phyloP scores from a whole-genome alignment of 2,113 vertebrate species.

The Hippoglossus stenolepis region DNA sequence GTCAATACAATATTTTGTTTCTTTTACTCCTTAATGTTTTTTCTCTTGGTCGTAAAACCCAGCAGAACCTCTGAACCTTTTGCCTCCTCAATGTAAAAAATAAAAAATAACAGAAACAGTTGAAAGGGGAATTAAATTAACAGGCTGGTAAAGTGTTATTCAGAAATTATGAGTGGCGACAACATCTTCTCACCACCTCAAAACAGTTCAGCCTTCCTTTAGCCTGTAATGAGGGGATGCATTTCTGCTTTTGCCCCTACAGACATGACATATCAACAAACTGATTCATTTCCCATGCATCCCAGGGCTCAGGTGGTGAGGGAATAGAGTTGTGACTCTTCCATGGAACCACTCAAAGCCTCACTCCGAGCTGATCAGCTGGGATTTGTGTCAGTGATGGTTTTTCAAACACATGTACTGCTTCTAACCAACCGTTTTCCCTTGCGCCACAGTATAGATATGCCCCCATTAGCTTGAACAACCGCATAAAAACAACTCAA shows the following conservation, averaged over 20 bases:
- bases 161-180: conserved; percentile 68
- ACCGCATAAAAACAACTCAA: conserved; percentile 77
- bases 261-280: conserved; percentile 53
- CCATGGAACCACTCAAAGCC: conserved; percentile 50
- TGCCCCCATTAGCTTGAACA: conserved; percentile 70
- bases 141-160: conserved; percentile 71
- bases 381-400: conserved; percentile 62
- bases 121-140: conserved; percentile 77
- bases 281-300: conserved; percentile 57
- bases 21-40: conserved; percentile 19
- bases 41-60: conserved; percentile 66
- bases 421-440: conserved; percentile 65
- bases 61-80: conserved; percentile 82
- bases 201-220: conserved; percentile 61
- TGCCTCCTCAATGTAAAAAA: conserved; percentile 68
- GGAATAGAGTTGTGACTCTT: conserved; percentile 54
- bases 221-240: conserved; percentile 27
- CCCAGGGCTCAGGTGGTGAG: conserved; percentile 62
- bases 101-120: conserved; percentile 54
- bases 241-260: conserved; percentile 47
- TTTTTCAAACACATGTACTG: conserved; percentile 68
- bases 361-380: conserved; percentile 70
- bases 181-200: conserved; percentile 55
- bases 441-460: conserved; percentile 65
- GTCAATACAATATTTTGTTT: conserved; percentile 48